Evolutionary conservation across 2,113 vertebrate species (phyloP), one percentile per base, ranked within the genome.

Genomic region (Engraulis encrasicolus): DNA sequence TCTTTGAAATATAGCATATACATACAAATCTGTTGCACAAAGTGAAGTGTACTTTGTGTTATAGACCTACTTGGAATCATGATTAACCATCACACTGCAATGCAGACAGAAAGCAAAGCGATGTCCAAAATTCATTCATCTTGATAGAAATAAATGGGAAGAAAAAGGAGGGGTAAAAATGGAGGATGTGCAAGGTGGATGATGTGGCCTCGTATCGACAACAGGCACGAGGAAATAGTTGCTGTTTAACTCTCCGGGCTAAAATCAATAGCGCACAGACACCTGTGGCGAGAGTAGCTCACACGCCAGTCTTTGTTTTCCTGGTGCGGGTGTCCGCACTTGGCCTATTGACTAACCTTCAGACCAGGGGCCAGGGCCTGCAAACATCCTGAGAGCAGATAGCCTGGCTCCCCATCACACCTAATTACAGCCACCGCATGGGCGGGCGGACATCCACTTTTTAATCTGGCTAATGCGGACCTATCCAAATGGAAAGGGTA

Each of bases 241-340:
- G 91, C 91, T 88, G 81, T 94, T 95, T 94, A 93, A 92, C 93
- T 49, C 81, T 77, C 84, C 82, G 49, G 82, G 80, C 84, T 80
- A 54, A 87, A 89, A 93, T 93, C 92, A 82, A 93, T 94, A 91
- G 6, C 23, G 83, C 52, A 37, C 45, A 88, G 88, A 89, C 58
- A 45, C n/a, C 58, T 66, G 58, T 66, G 49, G 80, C 82, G 50
- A 85, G 83, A 87, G 85, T 54, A 83, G 80, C 71, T 82, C 87
- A 83, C 81, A 77, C 82, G 11, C 58, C 81, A 81, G 36, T 78
- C 86, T 89, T 87, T 86, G 61, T 83, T 88, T 85, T 84, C 80
- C 23, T 66, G 34, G 54, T 40, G n/a, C 85, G 83, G 82, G 86
- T 86, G 86, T 87, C 87, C 81, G 37, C 12, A 15, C 49, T 87